phyloP scores from a whole-genome alignment of 2,113 vertebrate genomes.

The Telmatochromis sp. region DNA sequence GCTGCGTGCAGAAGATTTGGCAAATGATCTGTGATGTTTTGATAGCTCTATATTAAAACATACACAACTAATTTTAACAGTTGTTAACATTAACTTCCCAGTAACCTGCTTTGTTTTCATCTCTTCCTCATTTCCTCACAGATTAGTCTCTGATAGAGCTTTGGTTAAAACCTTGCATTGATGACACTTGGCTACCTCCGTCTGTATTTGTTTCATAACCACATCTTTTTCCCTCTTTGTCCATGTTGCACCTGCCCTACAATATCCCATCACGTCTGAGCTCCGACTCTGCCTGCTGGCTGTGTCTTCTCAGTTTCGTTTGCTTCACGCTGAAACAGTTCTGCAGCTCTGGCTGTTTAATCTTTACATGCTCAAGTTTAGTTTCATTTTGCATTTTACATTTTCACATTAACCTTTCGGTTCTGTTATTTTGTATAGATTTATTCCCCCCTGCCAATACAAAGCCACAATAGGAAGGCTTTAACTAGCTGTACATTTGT shows the following conservation, averaged over 20 bases:
- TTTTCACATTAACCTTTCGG: not conserved
- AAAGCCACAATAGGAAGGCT: not conserved
- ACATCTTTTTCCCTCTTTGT: not conserved
- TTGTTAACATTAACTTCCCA: not conserved
- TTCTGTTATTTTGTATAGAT: constrained; percentile 14
- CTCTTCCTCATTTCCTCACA: not conserved
- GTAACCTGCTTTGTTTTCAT: not conserved
- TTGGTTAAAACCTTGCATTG: not conserved
- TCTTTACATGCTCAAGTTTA: not conserved
- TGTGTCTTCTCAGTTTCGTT: not conserved
- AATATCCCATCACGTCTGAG: constrained; percentile 5
- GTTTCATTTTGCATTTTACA: not conserved
- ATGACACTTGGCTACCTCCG: not conserved
- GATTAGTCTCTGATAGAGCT: not conserved
- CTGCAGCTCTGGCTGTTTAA: not conserved
- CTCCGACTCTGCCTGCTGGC: not conserved
- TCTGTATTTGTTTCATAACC: constrained; percentile 6
- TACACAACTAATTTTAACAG: not conserved
- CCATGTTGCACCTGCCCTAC: constrained; percentile 16
- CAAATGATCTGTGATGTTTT: not conserved
- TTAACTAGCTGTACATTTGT: not conserved
- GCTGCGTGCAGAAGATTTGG: not conserved
- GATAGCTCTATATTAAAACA: not conserved
- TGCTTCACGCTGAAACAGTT: not conserved
- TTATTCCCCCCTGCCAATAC: not conserved